A percentile compares a stretch with the other conserved stretches of the same genome.
These are phyloP conservation scores for Drosophila crucigera DNA, from an alignment of 2,888 invertebrate genomes.

Conservation along the genomic window DNA sequence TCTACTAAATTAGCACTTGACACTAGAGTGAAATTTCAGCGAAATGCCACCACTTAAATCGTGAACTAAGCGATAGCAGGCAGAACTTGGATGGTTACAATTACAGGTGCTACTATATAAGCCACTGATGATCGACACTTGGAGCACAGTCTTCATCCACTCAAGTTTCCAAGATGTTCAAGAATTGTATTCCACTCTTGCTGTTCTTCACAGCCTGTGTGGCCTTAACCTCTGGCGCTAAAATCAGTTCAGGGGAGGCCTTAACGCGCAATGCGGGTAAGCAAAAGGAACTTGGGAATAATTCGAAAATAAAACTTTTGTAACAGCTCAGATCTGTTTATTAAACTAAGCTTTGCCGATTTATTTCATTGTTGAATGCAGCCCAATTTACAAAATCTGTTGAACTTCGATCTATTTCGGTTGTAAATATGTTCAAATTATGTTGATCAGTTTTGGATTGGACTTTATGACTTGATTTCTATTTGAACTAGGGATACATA, in stretches of 20 bases:
- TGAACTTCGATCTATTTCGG: background rate
- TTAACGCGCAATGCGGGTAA: slow-evolving; percentile 11
- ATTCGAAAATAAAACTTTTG: too few species aligned
- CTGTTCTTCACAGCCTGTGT: slow-evolving; percentile 27
- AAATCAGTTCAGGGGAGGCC: background rate
- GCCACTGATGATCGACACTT: background rate
- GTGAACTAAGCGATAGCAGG: slow-evolving; percentile 16
- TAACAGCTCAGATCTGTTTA: background rate
- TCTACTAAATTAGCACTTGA: slow-evolving; percentile 40
- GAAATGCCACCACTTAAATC: slow-evolving; percentile 10
- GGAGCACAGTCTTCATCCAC: slow-evolving; percentile 50
- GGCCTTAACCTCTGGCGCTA: slow-evolving; percentile 17
- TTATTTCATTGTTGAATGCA: background rate
- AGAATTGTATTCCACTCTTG: slow-evolving; percentile 23
- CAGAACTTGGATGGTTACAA: background rate
- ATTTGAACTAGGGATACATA: background rate
- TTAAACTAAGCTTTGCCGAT: background rate
- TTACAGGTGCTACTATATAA: slow-evolving; percentile 49
- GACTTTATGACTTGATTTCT: background rate
- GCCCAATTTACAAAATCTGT: background rate
- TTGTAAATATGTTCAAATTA: background rate
- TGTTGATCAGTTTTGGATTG: background rate
- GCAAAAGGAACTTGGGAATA: background rate
- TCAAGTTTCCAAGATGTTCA: slow-evolving; percentile 43
- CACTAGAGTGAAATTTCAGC: slow-evolving; percentile 34